phyloP scores from a whole-genome alignment of 1,140 invertebrate species.

The Ylistrum balloti region DNA sequence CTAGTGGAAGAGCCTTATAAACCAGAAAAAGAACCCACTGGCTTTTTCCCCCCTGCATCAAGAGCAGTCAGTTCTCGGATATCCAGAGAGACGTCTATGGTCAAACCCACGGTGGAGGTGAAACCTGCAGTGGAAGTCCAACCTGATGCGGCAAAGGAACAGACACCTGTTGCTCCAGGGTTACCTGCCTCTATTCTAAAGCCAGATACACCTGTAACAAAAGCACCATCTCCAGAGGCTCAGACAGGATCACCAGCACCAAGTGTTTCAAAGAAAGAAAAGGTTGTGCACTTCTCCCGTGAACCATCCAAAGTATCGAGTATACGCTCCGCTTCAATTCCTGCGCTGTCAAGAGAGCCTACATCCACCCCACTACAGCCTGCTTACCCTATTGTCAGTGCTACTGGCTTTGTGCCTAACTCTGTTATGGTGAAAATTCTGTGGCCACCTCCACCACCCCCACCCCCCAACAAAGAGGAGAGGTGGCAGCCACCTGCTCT shows the following conservation, averaged over 20 bases:
- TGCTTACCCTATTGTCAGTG: conserved; percentile 59
- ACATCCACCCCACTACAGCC: conserved; percentile 65
- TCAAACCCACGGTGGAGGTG: not conserved
- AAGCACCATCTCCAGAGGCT: not conserved
- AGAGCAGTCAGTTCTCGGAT: conserved; percentile 50
- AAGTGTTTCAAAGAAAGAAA: not conserved
- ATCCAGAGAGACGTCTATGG: conserved; percentile 43
- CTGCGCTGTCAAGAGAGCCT: not conserved
- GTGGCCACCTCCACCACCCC: conserved; percentile 70
- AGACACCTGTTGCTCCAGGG: not conserved
- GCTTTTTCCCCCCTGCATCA: conserved; percentile 75
- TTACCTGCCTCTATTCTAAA: not conserved
- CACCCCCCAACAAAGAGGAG: conserved; percentile 52
- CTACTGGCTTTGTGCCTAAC: conserved; percentile 78
- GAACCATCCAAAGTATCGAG: not conserved
- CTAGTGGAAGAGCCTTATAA: conserved; percentile 65
- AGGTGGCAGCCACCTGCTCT: conserved; percentile 73
- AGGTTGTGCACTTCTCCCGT: not conserved
- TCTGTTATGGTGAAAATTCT: conserved; percentile 78
- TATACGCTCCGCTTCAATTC: not conserved
- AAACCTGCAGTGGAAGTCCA: not conserved
- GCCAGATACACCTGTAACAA: not conserved
- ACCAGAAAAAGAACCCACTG: conserved; percentile 73
- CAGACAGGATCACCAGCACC: not conserved
- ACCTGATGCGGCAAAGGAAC: not conserved